Evolutionary conservation across 2,797 vertebrate species (phyloP), one percentile per base, ranked within the genome.

Genomic region (Alauda arvensis): DNA sequence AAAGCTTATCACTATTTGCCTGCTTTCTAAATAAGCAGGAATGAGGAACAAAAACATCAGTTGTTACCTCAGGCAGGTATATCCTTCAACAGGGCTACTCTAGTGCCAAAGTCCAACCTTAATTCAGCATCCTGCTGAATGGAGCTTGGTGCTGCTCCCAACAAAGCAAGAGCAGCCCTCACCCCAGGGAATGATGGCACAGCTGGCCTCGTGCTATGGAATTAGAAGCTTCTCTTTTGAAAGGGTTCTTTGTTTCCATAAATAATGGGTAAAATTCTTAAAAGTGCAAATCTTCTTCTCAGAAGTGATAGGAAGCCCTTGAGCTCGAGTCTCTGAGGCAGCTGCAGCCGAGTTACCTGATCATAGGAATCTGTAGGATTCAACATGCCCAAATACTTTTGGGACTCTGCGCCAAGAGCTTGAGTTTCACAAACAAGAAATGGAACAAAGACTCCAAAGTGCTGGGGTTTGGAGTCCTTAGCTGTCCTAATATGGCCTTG

Each of bases 1-100:
- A 90, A 92, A 94, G 74, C 52, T 91, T 85, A 83, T 53, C 24
- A 23, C 16, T 42, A 29, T 60, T 91, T 88, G 60, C 23, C 42
- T 83, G 56, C 86, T 87, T 79, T 92, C 63, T 87, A 94, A 92
- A 85, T 43, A 71, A 88, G 62, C 39, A 93, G 49, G 79, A 87
- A 94, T 55, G 90, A 94, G 92, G 91, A 92, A 94, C 82, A 91
- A 88, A 91, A 81, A 4, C 79, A 85, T 23, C 57, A 53, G 53
- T 18, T 77, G 52, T 88, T 91, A 85, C 79, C 70, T 81, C 51
- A 67, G 77, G 85, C 83, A 82, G 88, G 37, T 83, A 65, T 55
- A 83, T 91, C 75, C 74, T 78, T 26, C 77, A 83, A 51, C 14
- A 60, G 28, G 31, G 56, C 56, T 78, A 62, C 45, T 76, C 34